These are phyloP conservation scores for Aspidoscelis tigris DNA, from an alignment of 2,113 vertebrate species.

Conservation along the genomic window DNA sequence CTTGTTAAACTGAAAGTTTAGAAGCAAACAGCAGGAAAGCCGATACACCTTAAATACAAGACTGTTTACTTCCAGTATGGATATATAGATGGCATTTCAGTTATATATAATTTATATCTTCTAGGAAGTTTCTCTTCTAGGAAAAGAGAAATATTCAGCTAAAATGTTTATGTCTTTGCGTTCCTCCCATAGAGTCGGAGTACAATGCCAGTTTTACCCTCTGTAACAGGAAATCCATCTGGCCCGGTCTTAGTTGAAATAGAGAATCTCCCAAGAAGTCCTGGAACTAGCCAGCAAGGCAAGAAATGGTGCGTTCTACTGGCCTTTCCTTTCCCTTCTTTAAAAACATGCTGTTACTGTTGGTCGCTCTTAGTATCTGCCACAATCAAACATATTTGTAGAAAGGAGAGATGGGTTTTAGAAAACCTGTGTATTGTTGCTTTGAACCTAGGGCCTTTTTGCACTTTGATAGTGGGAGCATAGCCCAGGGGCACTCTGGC, in stretches of 20 bases:
- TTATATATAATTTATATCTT: no score
- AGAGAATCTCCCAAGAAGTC: constrained; percentile 85
- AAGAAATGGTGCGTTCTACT: constrained; percentile 85
- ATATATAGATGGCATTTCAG: no score
- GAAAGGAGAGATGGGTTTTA: no score
- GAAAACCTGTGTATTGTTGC: not conserved
- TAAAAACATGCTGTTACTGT: constrained; percentile 50
- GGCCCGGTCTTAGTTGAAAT: constrained; percentile 84
- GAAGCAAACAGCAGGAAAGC: no score
- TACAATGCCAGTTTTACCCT: constrained; percentile 68
- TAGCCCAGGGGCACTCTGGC: no score
- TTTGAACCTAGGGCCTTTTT: not conserved
- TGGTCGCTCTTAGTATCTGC: constrained; percentile 33
- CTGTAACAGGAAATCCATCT: constrained; percentile 67
- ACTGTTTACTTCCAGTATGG: no score
- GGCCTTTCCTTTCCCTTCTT: constrained; percentile 17
- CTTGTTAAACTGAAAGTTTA: no score
- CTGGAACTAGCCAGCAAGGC: constrained; percentile 80
- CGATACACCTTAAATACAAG: no score
- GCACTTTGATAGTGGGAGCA: no score
- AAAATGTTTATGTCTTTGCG: constrained; percentile 51
- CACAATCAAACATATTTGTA: constrained; percentile 51
- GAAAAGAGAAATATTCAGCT: not conserved
- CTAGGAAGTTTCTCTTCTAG: no score
- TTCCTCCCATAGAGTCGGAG: constrained; percentile 75